phyloP scores from a whole-genome alignment of 1,140 invertebrate species.

The Hormaphis cornu region DNA sequence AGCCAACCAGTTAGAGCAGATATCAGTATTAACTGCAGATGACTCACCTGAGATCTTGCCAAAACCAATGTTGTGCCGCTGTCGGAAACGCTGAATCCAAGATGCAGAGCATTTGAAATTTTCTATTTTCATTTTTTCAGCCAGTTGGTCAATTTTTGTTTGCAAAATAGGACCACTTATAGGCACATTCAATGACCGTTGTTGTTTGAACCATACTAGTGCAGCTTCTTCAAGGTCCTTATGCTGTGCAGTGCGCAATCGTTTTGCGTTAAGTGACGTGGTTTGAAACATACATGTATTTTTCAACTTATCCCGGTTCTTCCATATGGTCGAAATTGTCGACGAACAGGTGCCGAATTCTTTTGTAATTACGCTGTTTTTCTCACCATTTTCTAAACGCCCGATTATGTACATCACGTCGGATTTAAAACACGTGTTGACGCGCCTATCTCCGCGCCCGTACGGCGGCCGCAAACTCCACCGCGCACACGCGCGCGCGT shows the following conservation, averaged over 20 bases:
- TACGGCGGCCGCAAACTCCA: too few species aligned
- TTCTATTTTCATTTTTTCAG: conserved; percentile 25
- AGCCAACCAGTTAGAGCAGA: background rate
- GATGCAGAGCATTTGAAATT: background rate
- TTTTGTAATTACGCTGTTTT: background rate
- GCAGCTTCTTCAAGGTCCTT: conserved; percentile 40
- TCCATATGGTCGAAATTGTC: conserved; percentile 17
- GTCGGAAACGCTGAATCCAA: background rate
- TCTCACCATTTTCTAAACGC: too few species aligned
- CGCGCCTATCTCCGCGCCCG: too few species aligned
- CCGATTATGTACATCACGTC: too few species aligned
- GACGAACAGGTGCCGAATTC: conserved; percentile 4
- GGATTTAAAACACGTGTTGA: too few species aligned
- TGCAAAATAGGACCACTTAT: conserved; percentile 40
- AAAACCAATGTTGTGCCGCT: background rate
- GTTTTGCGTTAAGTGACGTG: background rate
- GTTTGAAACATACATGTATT: conserved; percentile 26
- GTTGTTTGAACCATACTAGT: conserved; percentile 38
- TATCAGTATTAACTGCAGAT: background rate
- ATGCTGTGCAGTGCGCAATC: background rate
- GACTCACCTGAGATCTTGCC: background rate
- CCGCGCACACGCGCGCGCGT: too few species aligned
- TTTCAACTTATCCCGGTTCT: conserved; percentile 1
- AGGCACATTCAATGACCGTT: conserved; percentile 39
- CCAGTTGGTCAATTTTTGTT: conserved; percentile 40